Base-by-base conservation (phyloP, 37 sponge, comb jelly and placozoan genomes). In the Tethya wilhelma region DNA sequence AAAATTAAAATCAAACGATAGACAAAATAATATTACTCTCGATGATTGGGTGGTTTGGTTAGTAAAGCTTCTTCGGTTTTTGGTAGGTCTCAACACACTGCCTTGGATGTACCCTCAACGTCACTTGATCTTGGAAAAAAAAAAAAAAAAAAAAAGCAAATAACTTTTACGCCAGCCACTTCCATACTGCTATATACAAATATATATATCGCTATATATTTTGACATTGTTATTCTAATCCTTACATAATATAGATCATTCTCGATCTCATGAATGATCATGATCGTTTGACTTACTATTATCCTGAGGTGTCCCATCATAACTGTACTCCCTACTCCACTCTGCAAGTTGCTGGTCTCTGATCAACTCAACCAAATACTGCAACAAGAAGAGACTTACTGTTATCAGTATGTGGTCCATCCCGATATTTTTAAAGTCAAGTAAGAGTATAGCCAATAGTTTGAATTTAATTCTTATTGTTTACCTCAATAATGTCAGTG, bases 401-500 rank as follows among this genome's bases (percentile, higher is more conserved):
- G 58, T 32, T 2, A 8, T 26, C 28, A 62, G 34, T 65, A 46
- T 7, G 20, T 74, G 56, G 32, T 49, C 58, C 19, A 37, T 34
- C 11, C 22, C 6, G n/a, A 37, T 38, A 36, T 37, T 64, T n/a
- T 64, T 64, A 29, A 11, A 64, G 9, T 31, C 65, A 64, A n/a
- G 70, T 69, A 37, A 8, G n/a, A n/a, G n/a, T n/a, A n/a, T n/a
- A n/a, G n/a, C n/a, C n/a, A n/a, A 19, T 49, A 49, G 55, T 7
- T 67, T 7, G 4, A 32, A 30, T 11, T 2, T 29, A 55, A 1
- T 73, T 1, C 56, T 55, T 4, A 59, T 29, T 40, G 43, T 25
- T 34, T 44, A 87, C 87, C 74, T 87, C 87, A 66, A 87, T 73
- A n/a, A 87, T 87, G 67, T 87, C 80, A 9, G 32, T 59, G 39